Evolutionary conservation across 1,140 invertebrate species (phyloP).

Genomic region (Drosophila lini): DNA sequence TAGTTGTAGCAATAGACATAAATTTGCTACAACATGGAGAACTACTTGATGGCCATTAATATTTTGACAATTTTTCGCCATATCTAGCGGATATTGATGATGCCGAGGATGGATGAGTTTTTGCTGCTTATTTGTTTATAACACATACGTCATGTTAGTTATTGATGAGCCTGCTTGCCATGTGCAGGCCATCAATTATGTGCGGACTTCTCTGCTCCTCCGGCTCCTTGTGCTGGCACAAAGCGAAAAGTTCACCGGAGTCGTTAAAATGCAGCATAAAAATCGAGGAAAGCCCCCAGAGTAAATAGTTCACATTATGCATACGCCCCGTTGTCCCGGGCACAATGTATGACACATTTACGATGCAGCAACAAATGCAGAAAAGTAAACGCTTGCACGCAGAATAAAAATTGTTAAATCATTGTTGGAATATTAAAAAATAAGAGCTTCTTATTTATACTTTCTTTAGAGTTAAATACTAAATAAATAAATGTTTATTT

Average conservation of each 20-base stretch:
- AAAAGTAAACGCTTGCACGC: conserved; percentile 28
- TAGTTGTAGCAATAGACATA: conserved; percentile 71
- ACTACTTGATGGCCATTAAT: conserved; percentile 74
- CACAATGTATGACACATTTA: conserved; percentile 56
- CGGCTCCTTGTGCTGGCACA: conserved; percentile 3
- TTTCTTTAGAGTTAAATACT: accelerated
- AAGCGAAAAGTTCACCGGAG: conserved; percentile 22
- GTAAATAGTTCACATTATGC: conserved; percentile 58
- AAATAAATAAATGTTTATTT: background rate
- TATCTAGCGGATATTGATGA: conserved; percentile 70
- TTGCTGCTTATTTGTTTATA: conserved; percentile 69
- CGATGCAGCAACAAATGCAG: conserved; percentile 40
- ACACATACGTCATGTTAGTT: conserved; percentile 68
- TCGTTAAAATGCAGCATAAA: conserved; percentile 61
- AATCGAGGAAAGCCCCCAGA: conserved; percentile 33
- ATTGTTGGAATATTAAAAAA: background rate
- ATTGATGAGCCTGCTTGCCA: conserved; percentile 66
- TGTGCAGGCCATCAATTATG: conserved; percentile 73
- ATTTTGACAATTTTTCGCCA: conserved; percentile 74
- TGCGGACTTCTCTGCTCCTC: conserved; percentile 24
- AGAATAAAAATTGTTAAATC: background rate
- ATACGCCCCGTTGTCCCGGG: conserved; percentile 49
- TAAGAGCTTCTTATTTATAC: too few relatives aligned
- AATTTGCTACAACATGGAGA: conserved; percentile 49
- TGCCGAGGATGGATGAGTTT: conserved; percentile 64